Evolutionary conservation across 2,113 vertebrate genomes (phyloP).

Genomic region (Neodontobutis hainanensis): DNA sequence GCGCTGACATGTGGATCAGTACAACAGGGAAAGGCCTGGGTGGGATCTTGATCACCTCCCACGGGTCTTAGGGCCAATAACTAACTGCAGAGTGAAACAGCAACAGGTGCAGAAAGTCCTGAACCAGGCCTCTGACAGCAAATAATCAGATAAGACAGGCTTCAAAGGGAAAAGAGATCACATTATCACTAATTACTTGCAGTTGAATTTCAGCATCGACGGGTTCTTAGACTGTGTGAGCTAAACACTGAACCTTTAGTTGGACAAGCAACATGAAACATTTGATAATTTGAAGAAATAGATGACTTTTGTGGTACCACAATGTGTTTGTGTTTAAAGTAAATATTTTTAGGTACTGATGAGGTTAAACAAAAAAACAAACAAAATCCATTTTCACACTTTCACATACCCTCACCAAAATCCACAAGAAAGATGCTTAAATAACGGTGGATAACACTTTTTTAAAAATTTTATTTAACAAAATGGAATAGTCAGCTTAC

Average conservation of each 20-base stretch:
- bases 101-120: conserved; percentile 51
- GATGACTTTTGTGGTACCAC: not conserved
- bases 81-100: conserved; percentile 27
- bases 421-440: no score
- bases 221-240: not conserved
- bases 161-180: conserved; percentile 7
- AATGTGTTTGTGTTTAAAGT: not conserved
- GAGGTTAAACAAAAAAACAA: not conserved
- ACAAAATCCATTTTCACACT: not conserved
- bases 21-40: conserved; percentile 29
- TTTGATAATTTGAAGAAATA: not conserved
- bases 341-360: not conserved
- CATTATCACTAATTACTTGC: conserved; percentile 30
- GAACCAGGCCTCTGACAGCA: conserved; percentile 49
- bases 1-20: conserved; percentile 66
- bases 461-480: no score
- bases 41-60: conserved; percentile 47
- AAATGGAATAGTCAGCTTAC: no score
- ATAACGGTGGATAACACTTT: no score
- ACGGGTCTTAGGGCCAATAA: conserved; percentile 61
- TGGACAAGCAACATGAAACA: not conserved
- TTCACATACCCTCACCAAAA: no score
- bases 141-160: conserved; percentile 28
- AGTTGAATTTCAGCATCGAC: not conserved
- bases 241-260: not conserved